Base-by-base conservation (phyloP, 2,888 invertebrate species). In the Malthinus seriepunctatus region DNA sequence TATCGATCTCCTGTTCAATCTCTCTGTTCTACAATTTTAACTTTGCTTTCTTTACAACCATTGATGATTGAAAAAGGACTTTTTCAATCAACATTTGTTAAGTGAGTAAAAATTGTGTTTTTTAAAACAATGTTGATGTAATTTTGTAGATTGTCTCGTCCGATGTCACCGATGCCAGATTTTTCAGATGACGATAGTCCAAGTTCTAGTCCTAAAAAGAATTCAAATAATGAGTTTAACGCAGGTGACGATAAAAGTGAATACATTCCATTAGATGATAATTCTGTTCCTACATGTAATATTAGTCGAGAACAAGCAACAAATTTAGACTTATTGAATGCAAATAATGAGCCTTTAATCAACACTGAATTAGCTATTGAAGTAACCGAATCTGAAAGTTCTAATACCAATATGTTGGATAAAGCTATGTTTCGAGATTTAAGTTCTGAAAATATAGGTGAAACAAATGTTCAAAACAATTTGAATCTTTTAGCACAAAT, bases 1-100 rank as follows among this genome's bases (percentile, higher is more conserved):
- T 94, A 92, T 78, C 93, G 95, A 53, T 90, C 95, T 12, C 97
- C 97, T 1, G 97, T 97, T 1, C 90, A 94, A 60, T 87, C 90
- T 6, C 82, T 98, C 65, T 96, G 97, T 68, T 87, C 90, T 6
- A 86, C 91, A 4, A 86, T 98, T 67, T 81, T 99, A 51, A 90
- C 96, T 5, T 82, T 98, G 48, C 82, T 96, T 0, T 97, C 97
- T 1, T 78, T 99, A 33, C 88, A 95, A 79, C 98, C 98, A 50
- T 90, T 88, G 44, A 88, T 95, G 81, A 83, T 96, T 66, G 94
- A 95, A 74, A 85, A 84, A 72, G 96, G 96, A 1, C 83, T 97
- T 38, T 81, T 85, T 63, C 88, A 90, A 73, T 89, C 94, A 48
- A 93, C 95, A 33, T 93, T 90, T 79, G 88, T 90, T 69, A 86